Conservation (phyloP, 1,140 invertebrate species). For the Trichonephila clavipes region DNA sequence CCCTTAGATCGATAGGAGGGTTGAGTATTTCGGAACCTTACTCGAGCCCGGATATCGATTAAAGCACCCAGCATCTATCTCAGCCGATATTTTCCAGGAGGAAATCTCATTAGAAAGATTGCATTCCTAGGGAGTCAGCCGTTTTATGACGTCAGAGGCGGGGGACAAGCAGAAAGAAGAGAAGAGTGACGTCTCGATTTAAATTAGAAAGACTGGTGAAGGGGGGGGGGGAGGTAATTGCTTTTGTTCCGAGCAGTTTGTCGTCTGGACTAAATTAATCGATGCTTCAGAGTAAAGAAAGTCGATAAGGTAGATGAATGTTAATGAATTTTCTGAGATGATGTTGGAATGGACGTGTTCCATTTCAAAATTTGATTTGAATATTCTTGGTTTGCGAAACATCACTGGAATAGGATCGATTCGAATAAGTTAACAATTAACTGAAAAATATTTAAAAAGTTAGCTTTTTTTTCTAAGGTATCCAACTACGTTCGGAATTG, state of each 20-base stretch:
- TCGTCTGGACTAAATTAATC: neutral
- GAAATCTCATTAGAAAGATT: neutral
- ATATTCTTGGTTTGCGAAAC: no score
- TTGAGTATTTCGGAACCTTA: neutral
- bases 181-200: neutral
- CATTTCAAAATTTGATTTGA: no score
- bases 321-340: neutral
- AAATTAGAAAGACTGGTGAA: neutral
- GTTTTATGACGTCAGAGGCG: neutral
- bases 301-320: neutral
- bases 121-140: neutral
- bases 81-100: neutral
- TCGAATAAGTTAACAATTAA: no score
- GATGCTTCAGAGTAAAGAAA: neutral
- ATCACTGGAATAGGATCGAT: no score
- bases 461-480: no score
- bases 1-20: neutral
- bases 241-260: neutral
- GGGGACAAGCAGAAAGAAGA: neutral
- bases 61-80: neutral
- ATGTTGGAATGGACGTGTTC: no score
- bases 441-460: no score
- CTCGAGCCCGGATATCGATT: conserved; percentile 32
- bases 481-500: no score
- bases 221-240: neutral